Conservation (phyloP, 2,797 vertebrate species). For the Novumbra hubbsi region DNA sequence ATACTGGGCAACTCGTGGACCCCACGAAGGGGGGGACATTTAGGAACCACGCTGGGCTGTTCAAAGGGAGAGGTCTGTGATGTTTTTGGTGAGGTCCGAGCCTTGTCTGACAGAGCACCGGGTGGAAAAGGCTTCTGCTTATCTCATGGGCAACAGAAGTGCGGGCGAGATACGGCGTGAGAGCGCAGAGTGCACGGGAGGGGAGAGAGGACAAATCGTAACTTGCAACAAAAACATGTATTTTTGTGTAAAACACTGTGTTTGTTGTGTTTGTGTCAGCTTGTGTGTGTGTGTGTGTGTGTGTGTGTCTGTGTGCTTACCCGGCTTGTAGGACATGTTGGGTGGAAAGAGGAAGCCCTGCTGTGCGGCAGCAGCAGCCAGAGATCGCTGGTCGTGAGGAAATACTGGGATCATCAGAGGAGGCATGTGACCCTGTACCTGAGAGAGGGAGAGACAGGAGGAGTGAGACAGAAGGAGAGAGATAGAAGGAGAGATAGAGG, state of each 20-base stretch:
- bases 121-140: not conserved
- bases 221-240: not conserved
- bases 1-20: not conserved
- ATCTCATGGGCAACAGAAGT: not conserved
- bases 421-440: constrained; percentile 98
- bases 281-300: not conserved
- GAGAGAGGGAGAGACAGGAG: constrained; percentile 33
- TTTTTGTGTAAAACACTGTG: not conserved
- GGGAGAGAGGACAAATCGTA: not conserved
- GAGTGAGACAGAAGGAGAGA: not conserved
- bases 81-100: not conserved
- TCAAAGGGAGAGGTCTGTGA: not conserved
- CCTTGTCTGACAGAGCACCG: not conserved
- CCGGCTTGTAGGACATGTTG: constrained; percentile 94
- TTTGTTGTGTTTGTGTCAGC: not conserved
- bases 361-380: constrained; percentile 92
- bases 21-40: not conserved
- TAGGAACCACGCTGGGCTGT: not conserved
- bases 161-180: not conserved
- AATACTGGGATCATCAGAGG: constrained; percentile 98
- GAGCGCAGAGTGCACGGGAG: not conserved
- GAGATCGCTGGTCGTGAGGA: constrained; percentile 94
- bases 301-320: constrained; percentile 62
- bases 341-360: constrained; percentile 95
- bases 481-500: too few relatives aligned